Evolutionary conservation across 92 coral and sea anemone species (phyloP).

Genomic region (Zoanthus sociatus): DNA sequence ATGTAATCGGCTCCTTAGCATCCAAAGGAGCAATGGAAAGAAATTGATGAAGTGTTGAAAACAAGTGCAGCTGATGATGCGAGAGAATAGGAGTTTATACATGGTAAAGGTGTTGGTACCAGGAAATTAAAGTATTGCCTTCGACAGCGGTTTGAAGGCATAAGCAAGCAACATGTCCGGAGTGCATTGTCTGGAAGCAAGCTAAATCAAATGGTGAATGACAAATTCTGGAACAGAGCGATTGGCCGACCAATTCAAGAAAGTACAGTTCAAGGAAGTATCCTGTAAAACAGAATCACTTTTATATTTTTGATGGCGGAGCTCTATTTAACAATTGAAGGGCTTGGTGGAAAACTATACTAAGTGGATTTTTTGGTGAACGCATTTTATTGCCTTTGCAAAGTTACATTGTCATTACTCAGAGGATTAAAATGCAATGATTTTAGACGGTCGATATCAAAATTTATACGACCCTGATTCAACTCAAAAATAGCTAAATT

Average conservation of each 20-base stretch:
- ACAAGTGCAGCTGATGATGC: not conserved
- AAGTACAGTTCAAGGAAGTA: not conserved
- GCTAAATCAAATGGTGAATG: not conserved
- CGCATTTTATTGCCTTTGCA: no score
- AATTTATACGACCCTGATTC: no score
- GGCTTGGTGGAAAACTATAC: no score
- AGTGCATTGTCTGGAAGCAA: not conserved
- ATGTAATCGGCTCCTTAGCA: not conserved
- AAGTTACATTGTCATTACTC: no score
- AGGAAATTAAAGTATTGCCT: slow-evolving; percentile 50
- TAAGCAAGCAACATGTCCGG: slow-evolving; percentile 32
- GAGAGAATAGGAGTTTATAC: slow-evolving; percentile 46
- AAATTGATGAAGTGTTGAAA: slow-evolving; percentile 32
- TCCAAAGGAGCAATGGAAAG: slow-evolving; percentile 24
- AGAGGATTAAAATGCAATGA: no score
- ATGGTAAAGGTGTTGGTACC: slow-evolving; percentile 57
- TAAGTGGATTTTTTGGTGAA: no score
- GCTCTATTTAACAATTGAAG: no score
- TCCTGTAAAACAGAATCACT: not conserved
- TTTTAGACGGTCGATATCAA: no score
- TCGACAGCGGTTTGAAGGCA: slow-evolving; percentile 43
- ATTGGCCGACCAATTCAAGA: not conserved
- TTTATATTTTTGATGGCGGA: no score
- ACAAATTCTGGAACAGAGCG: not conserved
- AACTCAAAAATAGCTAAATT: no score